phyloP scores from a whole-genome alignment of 2,888 invertebrate genomes.

The Thera britannica region DNA sequence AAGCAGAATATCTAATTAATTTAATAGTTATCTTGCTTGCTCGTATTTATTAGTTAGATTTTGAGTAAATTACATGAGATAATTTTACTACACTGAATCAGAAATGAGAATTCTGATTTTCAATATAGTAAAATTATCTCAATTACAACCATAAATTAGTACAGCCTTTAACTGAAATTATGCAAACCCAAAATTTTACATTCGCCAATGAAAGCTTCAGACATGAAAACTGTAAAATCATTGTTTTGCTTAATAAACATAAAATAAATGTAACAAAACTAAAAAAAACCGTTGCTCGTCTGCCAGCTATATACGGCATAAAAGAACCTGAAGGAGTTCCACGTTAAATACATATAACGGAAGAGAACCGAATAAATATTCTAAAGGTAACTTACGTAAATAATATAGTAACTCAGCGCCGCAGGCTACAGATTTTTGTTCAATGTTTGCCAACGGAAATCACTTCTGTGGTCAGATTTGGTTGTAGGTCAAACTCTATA shows the following conservation, averaged over 20 bases:
- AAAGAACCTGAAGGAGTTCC: conserved; percentile 33
- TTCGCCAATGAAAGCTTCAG: no score
- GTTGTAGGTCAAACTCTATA: background rate
- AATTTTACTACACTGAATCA: no score
- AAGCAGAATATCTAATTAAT: conserved; percentile 13
- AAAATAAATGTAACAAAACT: no score
- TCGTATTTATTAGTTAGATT: conserved; percentile 8
- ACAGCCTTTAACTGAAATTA: no score
- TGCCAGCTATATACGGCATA: no score
- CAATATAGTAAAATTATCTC: background rate
- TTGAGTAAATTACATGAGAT: background rate
- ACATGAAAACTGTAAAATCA: no score
- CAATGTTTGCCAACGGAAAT: conserved; percentile 18
- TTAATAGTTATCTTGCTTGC: conserved; percentile 9
- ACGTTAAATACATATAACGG: conserved; percentile 33
- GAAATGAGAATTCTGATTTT: background rate
- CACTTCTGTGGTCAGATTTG: background rate
- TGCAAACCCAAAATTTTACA: no score
- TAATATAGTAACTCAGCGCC: conserved; percentile 60
- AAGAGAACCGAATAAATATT: conserved; percentile 59
- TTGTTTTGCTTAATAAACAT: no score
- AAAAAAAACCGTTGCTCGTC: conserved; percentile 39
- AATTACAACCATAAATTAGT: no score
- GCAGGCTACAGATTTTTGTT: conserved; percentile 61
- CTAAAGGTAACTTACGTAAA: conserved; percentile 63